Evolutionary conservation across 2,113 vertebrate species (phyloP).

Genomic region (Melanocharis versteri): DNA sequence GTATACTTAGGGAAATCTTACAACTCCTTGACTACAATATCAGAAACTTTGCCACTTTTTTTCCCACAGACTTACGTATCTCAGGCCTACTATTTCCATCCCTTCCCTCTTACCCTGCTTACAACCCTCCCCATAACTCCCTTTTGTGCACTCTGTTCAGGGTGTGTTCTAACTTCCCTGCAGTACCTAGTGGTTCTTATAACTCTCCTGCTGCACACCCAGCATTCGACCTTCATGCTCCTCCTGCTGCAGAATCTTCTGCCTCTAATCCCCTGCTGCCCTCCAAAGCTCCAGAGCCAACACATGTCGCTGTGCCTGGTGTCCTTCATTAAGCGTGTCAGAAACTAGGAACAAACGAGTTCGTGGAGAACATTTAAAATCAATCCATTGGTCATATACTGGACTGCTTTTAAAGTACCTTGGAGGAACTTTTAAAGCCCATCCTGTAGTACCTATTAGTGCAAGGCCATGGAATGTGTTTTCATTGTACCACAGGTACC

Average conservation of each 20-base stretch:
- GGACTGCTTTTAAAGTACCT: neutral
- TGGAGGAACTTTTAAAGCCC: neutral
- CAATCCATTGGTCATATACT: neutral
- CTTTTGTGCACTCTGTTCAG: neutral
- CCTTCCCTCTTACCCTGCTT: neutral
- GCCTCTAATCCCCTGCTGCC: neutral
- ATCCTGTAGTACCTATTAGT: neutral
- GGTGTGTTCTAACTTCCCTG: neutral
- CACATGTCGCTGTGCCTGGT: neutral
- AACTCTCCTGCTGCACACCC: neutral
- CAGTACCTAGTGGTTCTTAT: neutral
- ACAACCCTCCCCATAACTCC: neutral
- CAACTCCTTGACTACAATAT: neutral
- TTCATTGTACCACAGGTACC: neutral
- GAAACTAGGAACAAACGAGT: neutral
- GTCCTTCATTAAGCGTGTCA: neutral
- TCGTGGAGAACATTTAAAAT: neutral
- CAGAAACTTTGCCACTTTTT: neutral
- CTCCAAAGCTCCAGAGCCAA: neutral
- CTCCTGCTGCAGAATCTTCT: neutral
- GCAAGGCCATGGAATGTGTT: neutral
- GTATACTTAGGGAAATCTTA: neutral
- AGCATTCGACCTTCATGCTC: neutral
- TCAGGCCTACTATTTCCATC: neutral
- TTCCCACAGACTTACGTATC: neutral